Conservation (phyloP, 2,888 invertebrate species). For the Chrysolina haemoptera region DNA sequence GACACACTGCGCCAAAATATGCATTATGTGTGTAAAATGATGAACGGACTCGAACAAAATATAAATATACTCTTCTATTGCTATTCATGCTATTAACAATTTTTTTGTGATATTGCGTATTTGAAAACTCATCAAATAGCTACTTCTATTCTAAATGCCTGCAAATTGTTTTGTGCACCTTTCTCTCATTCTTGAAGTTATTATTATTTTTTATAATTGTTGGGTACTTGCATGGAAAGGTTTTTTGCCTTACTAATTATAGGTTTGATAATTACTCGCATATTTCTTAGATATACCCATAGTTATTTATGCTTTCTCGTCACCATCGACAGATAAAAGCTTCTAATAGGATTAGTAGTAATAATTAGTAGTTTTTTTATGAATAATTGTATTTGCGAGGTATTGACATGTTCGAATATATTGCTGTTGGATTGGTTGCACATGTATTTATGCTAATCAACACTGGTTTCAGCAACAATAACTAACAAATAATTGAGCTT, state of each 20-base stretch:
- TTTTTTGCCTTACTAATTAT: not conserved
- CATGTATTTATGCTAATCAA: not conserved
- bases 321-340: not conserved
- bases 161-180: not conserved
- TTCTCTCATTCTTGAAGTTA: not conserved
- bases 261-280: not conserved
- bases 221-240: not conserved
- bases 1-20: too few relatives aligned
- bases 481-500: not conserved
- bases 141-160: not conserved
- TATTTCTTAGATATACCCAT: not conserved
- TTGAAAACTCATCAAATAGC: too few relatives aligned
- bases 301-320: not conserved
- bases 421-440: not conserved
- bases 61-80: too few relatives aligned
- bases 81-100: too few relatives aligned
- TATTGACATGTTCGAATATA: not conserved
- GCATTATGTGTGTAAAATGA: too few relatives aligned
- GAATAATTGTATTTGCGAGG: not conserved
- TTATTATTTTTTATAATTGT: not conserved
- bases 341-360: not conserved
- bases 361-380: not conserved
- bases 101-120: too few relatives aligned
- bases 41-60: too few relatives aligned
- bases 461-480: not conserved